Conservation (phyloP, 2,888 invertebrate genomes). For the Phyllotreta cruciferae region DNA sequence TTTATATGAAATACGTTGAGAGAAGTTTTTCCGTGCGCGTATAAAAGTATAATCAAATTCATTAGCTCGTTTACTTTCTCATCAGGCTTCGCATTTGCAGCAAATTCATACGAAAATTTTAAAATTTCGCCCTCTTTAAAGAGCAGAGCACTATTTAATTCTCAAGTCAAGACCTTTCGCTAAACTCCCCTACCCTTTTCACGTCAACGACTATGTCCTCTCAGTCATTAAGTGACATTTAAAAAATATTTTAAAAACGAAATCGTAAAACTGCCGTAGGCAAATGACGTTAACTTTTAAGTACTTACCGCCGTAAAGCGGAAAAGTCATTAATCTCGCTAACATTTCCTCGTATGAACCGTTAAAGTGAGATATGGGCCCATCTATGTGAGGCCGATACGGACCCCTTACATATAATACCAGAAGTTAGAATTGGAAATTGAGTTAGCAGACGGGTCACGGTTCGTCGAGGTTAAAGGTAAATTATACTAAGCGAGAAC, state of each 20-base stretch:
- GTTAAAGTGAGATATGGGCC: constrained; percentile 47
- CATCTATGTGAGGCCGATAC: constrained; percentile 33
- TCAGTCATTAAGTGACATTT: constrained; percentile 33
- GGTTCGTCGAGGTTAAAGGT: constrained; percentile 25
- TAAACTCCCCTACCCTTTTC: constrained; percentile 8
- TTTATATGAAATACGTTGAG: too few relatives aligned
- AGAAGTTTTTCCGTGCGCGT: too few relatives aligned
- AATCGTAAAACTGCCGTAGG: constrained; percentile 33
- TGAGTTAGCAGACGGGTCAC: constrained; percentile 27
- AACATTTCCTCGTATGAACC: constrained; percentile 52
- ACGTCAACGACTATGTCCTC: constrained; percentile 7
- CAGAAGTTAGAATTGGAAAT: constrained; percentile 32
- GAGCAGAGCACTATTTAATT: constrained; percentile 7
- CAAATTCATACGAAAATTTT: too few relatives aligned
- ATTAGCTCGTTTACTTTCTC: too few relatives aligned
- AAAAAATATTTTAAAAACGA: constrained; percentile 29
- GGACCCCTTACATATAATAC: constrained; percentile 8
- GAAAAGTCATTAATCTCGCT: constrained; percentile 52
- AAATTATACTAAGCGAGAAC: constrained; percentile 26
- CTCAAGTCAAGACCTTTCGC: background rate
- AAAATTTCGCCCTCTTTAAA: constrained; percentile 1
- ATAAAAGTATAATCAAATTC: too few relatives aligned
- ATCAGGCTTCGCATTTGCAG: too few relatives aligned
- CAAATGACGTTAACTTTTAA: constrained; percentile 41
- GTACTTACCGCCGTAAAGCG: constrained; percentile 40